Evolutionary conservation across 1,140 invertebrate species (phyloP).

Genomic region (Drosophila varians): DNA sequence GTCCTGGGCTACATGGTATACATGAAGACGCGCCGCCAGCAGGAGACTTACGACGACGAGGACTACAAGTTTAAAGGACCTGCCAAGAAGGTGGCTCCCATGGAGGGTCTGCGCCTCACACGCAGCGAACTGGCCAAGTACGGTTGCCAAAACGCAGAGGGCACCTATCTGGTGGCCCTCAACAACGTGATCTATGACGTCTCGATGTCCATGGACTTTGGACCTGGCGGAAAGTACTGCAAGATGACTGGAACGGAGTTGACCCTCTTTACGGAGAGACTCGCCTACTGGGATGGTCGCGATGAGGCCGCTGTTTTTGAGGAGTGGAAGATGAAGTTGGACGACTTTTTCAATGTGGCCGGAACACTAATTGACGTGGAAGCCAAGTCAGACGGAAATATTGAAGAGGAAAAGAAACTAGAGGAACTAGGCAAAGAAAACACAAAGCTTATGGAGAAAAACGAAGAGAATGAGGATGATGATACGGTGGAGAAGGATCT

Average conservation of each 20-base stretch:
- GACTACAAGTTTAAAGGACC: slow-evolving; percentile 38
- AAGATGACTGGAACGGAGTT: slow-evolving; percentile 40
- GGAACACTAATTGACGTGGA: slow-evolving; percentile 16
- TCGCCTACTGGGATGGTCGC: not conserved
- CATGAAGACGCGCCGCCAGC: not conserved
- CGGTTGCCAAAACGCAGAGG: slow-evolving; percentile 4
- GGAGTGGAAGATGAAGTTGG: slow-evolving; percentile 34
- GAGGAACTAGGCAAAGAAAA: not conserved
- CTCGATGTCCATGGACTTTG: slow-evolving; percentile 47
- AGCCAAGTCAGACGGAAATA: too few species aligned
- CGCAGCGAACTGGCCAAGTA: slow-evolving; percentile 13
- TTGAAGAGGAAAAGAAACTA: not conserved
- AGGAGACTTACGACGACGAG: slow-evolving; percentile 54
- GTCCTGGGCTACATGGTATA: slow-evolving; percentile 34
- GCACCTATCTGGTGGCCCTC: slow-evolving; percentile 36
- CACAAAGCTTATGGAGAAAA: too few species aligned
- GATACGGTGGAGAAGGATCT: not conserved
- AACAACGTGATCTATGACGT: slow-evolving; percentile 46
- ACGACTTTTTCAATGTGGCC: slow-evolving; percentile 40
- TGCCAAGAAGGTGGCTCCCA: not conserved
- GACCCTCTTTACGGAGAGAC: not conserved
- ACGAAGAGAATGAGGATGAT: not conserved
- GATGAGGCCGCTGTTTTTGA: not conserved
- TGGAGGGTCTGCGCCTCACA: slow-evolving; percentile 10
- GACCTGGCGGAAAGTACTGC: slow-evolving; percentile 13